phyloP scores from a whole-genome alignment of 1,140 invertebrate genomes.

The Hyphantria cunea region DNA sequence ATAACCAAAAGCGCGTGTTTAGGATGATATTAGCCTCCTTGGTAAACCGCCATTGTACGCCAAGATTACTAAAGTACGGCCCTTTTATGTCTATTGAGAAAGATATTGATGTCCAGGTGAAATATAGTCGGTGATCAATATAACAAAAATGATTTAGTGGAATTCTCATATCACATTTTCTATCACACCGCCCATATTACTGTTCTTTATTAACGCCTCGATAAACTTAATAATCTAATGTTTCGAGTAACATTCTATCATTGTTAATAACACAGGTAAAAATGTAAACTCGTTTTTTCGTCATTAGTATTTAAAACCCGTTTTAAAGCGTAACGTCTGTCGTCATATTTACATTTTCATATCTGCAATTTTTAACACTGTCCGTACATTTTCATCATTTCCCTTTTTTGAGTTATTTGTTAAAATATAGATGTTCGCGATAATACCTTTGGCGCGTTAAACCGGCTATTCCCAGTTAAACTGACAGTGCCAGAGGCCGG shows the following conservation, averaged over 20 bases:
- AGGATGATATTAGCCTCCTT: slow-evolving; percentile 14
- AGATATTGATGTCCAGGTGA: neutral
- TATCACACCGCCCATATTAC: neutral
- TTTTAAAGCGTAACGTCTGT: neutral
- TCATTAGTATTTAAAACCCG: too few species aligned
- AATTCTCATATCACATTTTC: neutral
- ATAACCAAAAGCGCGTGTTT: slow-evolving; percentile 14
- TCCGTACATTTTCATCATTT: neutral
- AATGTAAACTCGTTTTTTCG: too few species aligned
- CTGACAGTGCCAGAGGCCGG: neutral
- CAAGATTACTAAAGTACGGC: neutral
- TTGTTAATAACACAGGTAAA: too few species aligned
- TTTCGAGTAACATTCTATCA: too few species aligned
- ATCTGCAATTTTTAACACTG: neutral
- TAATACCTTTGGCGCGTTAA: neutral
- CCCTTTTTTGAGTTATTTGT: neutral
- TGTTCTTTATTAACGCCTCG: too few species aligned
- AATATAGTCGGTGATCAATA: neutral
- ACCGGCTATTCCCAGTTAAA: neutral
- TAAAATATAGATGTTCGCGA: neutral
- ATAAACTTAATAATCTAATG: too few species aligned
- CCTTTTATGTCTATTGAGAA: slow-evolving; percentile 2
- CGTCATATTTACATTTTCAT: neutral
- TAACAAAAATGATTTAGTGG: neutral
- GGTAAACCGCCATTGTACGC: slow-evolving; percentile 6